phyloP scores from a whole-genome alignment of 2,888 invertebrate genomes.

The Liodrosophila aerea region DNA sequence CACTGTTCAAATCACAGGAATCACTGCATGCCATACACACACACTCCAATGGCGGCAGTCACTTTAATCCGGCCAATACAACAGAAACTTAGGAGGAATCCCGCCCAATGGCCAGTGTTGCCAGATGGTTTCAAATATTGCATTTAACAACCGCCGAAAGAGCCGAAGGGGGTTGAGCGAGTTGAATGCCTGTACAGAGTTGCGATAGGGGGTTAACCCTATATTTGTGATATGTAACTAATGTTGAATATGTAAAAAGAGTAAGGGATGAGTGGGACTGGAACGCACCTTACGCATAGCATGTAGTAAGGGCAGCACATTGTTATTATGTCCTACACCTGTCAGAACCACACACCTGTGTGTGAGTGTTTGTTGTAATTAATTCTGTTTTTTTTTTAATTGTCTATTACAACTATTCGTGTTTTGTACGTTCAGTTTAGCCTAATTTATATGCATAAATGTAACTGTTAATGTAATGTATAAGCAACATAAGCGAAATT shows the following conservation, averaged over 20 bases:
- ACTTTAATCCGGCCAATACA: constrained; percentile 37
- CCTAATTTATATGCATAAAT: constrained; percentile 24
- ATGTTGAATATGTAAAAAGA: constrained; percentile 45
- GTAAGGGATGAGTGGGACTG: not conserved
- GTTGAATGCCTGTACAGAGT: constrained; percentile 3
- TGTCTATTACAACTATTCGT: constrained; percentile 7
- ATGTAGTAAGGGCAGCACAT: no score
- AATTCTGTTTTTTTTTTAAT: constrained; percentile 10
- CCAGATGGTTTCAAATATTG: constrained; percentile 64
- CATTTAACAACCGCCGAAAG: constrained; percentile 54
- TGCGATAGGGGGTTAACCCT: constrained; percentile 21
- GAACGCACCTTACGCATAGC: no score
- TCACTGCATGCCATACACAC: constrained; percentile 54
- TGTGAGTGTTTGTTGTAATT: constrained; percentile 12
- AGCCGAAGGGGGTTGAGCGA: no score
- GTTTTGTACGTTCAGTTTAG: constrained; percentile 33
- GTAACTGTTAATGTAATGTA: constrained; percentile 14
- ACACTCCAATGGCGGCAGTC: constrained; percentile 42
- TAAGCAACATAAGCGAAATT: constrained; percentile 33
- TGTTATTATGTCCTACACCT: constrained; percentile 28
- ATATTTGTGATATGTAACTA: constrained; percentile 54
- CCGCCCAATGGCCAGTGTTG: no score
- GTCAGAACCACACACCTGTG: constrained; percentile 20
- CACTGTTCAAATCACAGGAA: constrained; percentile 60
- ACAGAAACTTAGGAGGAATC: constrained; percentile 30